These are phyloP conservation scores for Clytia hemisphaerica DNA, from an alignment of 30 jellyfish, hydroid and myxozoan genomes.

Conservation along the genomic window DNA sequence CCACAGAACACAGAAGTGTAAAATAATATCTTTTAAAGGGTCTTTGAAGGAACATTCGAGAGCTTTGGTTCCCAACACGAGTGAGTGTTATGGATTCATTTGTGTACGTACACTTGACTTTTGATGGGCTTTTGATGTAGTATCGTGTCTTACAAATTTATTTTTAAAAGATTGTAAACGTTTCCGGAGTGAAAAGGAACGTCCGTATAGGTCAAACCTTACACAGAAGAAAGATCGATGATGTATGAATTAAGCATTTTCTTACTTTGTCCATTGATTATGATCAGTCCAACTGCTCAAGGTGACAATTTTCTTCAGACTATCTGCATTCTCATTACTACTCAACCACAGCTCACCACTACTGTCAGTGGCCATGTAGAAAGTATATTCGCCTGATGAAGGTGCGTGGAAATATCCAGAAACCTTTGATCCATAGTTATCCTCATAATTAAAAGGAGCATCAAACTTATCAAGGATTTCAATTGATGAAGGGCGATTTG, in stretches of 20 bases:
- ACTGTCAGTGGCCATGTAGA: conserved; percentile 87
- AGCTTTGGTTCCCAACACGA: too few species aligned
- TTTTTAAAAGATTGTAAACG: background rate
- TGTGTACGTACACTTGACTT: too few species aligned
- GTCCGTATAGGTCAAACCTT: too few species aligned
- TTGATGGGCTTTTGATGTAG: background rate
- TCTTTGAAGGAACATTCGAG: too few species aligned
- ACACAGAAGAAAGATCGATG: too few species aligned
- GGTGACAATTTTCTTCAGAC: conserved; percentile 68
- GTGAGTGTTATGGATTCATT: too few species aligned
- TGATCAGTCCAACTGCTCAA: conserved; percentile 96
- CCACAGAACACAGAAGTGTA: too few species aligned
- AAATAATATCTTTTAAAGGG: too few species aligned
- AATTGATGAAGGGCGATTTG: conserved; percentile 82
- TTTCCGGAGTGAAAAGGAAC: background rate
- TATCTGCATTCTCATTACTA: conserved; percentile 82
- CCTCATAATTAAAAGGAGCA: conserved; percentile 90
- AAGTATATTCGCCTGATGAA: conserved; percentile 91
- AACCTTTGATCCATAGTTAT: conserved; percentile 83
- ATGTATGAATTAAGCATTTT: background rate
- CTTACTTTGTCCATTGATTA: conserved; percentile 94
- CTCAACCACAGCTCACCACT: conserved; percentile 97
- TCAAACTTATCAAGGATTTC: conserved; percentile 90
- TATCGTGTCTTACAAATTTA: background rate
- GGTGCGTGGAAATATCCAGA: conserved; percentile 97